These are phyloP conservation scores for Pelmatolapia mariae DNA, from an alignment of 2,113 vertebrate species.

Conservation along the genomic window DNA sequence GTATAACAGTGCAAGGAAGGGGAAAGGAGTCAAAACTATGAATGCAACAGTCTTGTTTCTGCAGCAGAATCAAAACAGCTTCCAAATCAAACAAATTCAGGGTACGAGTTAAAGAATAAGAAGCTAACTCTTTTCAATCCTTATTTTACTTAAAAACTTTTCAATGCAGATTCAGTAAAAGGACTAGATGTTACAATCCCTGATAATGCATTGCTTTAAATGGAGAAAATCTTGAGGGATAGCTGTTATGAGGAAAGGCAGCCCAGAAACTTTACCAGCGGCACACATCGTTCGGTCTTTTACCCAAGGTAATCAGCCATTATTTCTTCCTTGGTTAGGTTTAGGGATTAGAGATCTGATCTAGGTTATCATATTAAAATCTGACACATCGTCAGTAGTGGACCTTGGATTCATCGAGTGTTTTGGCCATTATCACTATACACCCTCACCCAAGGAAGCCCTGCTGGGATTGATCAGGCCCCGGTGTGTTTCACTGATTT, in stretches of 20 bases:
- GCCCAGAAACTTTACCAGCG: neutral
- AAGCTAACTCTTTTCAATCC: neutral
- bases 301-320: neutral
- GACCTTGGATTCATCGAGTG: neutral
- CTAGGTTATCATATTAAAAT: neutral
- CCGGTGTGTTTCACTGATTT: neutral
- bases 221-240: neutral
- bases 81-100: neutral
- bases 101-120: neutral
- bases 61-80: neutral
- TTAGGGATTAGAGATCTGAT: neutral
- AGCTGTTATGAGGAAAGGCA: rapidly evolving
- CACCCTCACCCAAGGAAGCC: neutral
- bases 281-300: rapidly evolving
- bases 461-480: neutral
- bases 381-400: neutral
- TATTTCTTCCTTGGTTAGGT: neutral
- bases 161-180: neutral
- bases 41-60: neutral
- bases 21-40: neutral
- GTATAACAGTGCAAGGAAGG: neutral
- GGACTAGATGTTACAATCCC: neutral
- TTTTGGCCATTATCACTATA: neutral
- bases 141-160: neutral
- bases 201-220: neutral